These are phyloP conservation scores for Orthochromis indermauri DNA, from an alignment of 2,113 vertebrate genomes.

Conservation along the genomic window DNA sequence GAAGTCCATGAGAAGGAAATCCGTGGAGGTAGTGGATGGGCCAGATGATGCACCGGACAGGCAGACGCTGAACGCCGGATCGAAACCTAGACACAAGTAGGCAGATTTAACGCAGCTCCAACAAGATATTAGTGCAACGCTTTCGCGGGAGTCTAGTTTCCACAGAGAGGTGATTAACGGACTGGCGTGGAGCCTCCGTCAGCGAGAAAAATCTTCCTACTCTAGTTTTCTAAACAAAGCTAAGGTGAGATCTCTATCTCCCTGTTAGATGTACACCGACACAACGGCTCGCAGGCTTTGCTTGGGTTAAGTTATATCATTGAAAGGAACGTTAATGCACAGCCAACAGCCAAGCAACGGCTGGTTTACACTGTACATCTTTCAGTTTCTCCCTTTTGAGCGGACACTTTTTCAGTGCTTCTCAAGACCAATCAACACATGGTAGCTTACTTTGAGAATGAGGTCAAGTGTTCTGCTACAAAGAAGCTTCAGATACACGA, in stretches of 20 bases:
- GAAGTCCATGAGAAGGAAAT: too few species aligned
- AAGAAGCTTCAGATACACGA: not conserved
- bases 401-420: not conserved
- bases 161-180: too few species aligned
- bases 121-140: too few species aligned
- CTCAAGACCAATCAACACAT: slow-evolving; percentile 34
- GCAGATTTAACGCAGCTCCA: too few species aligned
- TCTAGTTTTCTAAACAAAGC: not conserved
- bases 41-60: too few species aligned
- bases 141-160: too few species aligned
- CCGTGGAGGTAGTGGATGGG: too few species aligned
- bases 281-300: slow-evolving; percentile 1
- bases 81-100: too few species aligned
- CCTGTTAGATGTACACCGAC: slow-evolving; percentile 16
- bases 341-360: slow-evolving; percentile 3
- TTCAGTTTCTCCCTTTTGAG: not conserved
- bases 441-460: slow-evolving; percentile 39
- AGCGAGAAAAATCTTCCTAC: not conserved
- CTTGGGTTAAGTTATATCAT: slow-evolving; percentile 12
- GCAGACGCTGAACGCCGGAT: too few species aligned
- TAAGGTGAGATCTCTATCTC: slow-evolving; percentile 30
- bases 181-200: too few species aligned
- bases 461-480: slow-evolving; percentile 35
- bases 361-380: not conserved
- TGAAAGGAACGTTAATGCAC: slow-evolving; percentile 24